Evolutionary conservation across 2,888 invertebrate species (phyloP), one percentile per base, ranked within the genome.

Genomic region (Lumbricus terrestris): DNA sequence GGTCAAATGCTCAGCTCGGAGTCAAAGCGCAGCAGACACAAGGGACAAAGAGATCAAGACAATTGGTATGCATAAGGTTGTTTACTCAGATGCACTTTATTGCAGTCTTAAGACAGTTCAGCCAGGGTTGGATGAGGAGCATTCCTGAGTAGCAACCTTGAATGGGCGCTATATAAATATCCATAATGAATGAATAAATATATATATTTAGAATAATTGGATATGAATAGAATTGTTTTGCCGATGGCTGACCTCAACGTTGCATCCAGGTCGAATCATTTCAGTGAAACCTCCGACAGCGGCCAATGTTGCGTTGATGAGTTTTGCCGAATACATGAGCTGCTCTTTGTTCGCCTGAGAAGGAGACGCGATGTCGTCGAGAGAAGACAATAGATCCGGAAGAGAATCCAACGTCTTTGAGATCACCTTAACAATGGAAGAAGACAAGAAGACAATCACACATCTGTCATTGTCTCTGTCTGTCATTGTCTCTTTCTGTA

Each of bases 271-370:
- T 91, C 95, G 94, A 54, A 95, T 93, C n/a, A 94, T 94, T 92
- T 95, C 95, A n/a, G 93, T 93, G 91, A 95, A 95, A 8, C 95
- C 95, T 34, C 95, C 95, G 8, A 95, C 93, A 2, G 95, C 94
- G 91, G 94, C 94, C 37, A 95, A 92, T 3, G 95, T 94, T 35
- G 95, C 95, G 90, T 95, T 94, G 37, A 94, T 94, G 89, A 94
- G 93, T 90, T 95, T 93, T 33, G 95, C 94, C 92, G 94, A 93
- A 85, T 93, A 93, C 94, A 94, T 94, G 54, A 94, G 92, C 89
- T 94, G 93, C 54, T 92, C 92, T 89, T 91, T 92, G 91, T 93
- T 93, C 92, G 93, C 93, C n/a, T 93, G 92, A 5, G 93, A 93
- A n/a, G n/a, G n/a, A 15, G 93, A 94, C 8, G 93, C 92, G 88